Evolutionary conservation across 2,888 invertebrate species (phyloP).

Genomic region (Tromatobia lineatoria): DNA sequence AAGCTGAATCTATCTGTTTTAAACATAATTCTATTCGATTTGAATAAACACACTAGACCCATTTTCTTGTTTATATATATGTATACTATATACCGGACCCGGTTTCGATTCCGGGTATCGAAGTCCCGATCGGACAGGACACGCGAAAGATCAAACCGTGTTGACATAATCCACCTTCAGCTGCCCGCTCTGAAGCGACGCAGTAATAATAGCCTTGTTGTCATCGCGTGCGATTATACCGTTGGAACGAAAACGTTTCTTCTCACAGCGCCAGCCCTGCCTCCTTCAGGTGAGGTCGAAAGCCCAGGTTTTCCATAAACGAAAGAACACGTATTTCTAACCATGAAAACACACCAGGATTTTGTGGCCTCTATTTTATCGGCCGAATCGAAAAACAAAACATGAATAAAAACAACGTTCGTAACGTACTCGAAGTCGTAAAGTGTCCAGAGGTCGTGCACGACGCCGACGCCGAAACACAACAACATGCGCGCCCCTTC

Average conservation of each 20-base stretch:
- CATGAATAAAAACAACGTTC: background rate
- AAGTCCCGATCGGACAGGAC: constrained; percentile 26
- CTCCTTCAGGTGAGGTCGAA: background rate
- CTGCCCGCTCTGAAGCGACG: constrained; percentile 19
- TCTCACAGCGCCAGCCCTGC: background rate
- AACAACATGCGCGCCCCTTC: constrained; percentile 57
- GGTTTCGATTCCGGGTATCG: constrained; percentile 6
- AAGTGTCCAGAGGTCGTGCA: constrained; percentile 28
- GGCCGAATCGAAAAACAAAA: background rate
- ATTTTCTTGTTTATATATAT: too few relatives aligned
- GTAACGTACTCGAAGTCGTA: background rate
- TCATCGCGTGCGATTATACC: constrained; percentile 57
- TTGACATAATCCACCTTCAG: constrained; percentile 51
- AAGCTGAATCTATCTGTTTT: too few relatives aligned
- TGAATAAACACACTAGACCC: too few relatives aligned
- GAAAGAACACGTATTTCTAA: background rate
- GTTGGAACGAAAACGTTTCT: constrained; percentile 50
- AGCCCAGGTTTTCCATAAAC: background rate
- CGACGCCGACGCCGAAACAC: constrained; percentile 78
- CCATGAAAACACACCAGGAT: background rate
- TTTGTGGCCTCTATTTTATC: background rate
- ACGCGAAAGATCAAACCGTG: constrained; percentile 48
- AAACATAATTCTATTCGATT: too few relatives aligned
- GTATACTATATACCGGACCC: background rate
- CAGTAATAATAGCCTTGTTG: constrained; percentile 62